These are phyloP conservation scores for Cenopis cana DNA, from an alignment of 2,888 invertebrate species.

Conservation along the genomic window DNA sequence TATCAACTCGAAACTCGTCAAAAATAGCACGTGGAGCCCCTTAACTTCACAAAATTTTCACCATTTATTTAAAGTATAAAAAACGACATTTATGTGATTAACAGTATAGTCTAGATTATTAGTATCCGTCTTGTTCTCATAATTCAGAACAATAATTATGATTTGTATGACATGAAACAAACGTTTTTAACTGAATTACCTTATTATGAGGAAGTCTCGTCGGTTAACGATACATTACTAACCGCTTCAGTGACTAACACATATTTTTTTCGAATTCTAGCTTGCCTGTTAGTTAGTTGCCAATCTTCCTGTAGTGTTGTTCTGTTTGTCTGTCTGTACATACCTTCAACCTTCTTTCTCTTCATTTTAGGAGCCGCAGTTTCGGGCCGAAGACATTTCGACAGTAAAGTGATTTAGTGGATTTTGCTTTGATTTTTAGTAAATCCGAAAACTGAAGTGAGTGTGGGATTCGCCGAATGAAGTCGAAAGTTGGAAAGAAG, in stretches of 20 bases:
- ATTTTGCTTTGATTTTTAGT: constrained; percentile 49
- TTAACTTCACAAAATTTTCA: too few relatives aligned
- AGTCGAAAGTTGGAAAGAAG: constrained; percentile 83
- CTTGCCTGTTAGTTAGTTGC: constrained; percentile 48
- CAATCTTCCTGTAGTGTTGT: constrained; percentile 48
- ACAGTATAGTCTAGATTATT: not conserved
- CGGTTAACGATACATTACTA: constrained; percentile 32
- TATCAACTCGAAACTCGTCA: too few relatives aligned
- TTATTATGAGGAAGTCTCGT: constrained; percentile 24
- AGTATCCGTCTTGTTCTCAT: not conserved
- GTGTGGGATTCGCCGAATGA: constrained; percentile 71
- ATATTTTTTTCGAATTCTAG: constrained; percentile 47
- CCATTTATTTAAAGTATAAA: not conserved
- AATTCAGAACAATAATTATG: not conserved
- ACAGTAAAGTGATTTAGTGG: constrained; percentile 45
- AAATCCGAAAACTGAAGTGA: constrained; percentile 49
- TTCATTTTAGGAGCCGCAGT: constrained; percentile 61
- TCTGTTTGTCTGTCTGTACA: constrained; percentile 74
- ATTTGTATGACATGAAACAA: not conserved
- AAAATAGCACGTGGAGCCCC: too few relatives aligned
- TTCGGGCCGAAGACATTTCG: constrained; percentile 48
- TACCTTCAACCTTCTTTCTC: constrained; percentile 69
- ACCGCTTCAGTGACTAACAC: constrained; percentile 47
- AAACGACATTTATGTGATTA: not conserved
- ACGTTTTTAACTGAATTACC: constrained; percentile 10